A percentile compares a stretch with the other conserved stretches of the same genome.
Evolutionary conservation across 2,113 vertebrate species (phyloP).

Genomic region (Hyla sarda): DNA sequence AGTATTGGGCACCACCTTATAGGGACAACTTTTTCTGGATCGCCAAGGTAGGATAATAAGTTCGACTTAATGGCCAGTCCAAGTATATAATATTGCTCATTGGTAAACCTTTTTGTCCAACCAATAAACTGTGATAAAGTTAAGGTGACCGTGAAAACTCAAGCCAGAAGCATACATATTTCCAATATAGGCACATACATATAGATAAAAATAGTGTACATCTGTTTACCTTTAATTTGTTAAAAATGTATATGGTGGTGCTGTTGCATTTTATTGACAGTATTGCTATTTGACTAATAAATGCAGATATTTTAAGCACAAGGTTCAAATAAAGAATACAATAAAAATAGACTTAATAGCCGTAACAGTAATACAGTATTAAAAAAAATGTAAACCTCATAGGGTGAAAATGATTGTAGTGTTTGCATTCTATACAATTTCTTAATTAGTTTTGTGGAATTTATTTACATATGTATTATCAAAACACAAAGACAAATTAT

Average conservation of each 20-base stretch:
- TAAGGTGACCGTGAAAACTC: not conserved
- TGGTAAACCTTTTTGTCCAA: no score
- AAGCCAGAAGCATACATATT: not conserved
- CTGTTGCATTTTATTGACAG: not conserved
- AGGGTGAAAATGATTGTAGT: conserved; percentile 45
- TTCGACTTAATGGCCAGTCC: no score
- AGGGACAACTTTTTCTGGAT: no score
- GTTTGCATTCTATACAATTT: conserved; percentile 52
- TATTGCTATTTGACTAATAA: not conserved
- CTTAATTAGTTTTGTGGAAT: conserved; percentile 43
- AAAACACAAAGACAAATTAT: conserved; percentile 52
- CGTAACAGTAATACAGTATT: conserved; percentile 11
- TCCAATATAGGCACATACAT: not conserved
- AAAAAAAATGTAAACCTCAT: conserved; percentile 43
- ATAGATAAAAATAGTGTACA: not conserved
- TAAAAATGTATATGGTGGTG: not conserved
- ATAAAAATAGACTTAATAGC: conserved; percentile 24
- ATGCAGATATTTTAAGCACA: conserved; percentile 16
- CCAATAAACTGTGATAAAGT: not conserved
- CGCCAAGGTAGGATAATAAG: no score
- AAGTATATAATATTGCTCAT: not conserved
- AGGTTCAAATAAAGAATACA: not conserved
- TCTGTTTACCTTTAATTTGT: not conserved
- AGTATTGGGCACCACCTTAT: no score
- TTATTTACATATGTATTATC: conserved; percentile 51